Base-by-base conservation (phyloP, 2,113 vertebrate genomes). In the Perognathus longimembris region DNA sequence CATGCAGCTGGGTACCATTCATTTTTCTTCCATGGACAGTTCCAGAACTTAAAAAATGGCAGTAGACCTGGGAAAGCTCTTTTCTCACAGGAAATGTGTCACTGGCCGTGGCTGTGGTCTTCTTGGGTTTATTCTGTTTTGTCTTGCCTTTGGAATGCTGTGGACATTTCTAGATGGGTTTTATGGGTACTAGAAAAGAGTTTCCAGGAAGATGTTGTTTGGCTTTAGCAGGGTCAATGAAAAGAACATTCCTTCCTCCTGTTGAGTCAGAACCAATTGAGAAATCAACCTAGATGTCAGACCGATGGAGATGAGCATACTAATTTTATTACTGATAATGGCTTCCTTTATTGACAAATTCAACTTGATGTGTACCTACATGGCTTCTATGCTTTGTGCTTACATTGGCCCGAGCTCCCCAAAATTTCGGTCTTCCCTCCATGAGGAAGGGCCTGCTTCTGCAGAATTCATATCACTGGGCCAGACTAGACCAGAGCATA, bases 1-100 rank as follows among this genome's bases (percentile, higher is more conserved):
- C 92, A 76, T 91, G 82, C 93, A 89, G 84, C 94, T 95, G 89
- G 96, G 88, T 77, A 71, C 94, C 80, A 75, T 93, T 91, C 85
- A 91, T 95, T 96, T 96, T 95, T 93, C 91, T 92, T 75, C 77
- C 78, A 64, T 1, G 4, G 91, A 94, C 87, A 90, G 95, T 54
- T 90, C 82, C 15, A 36, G 87, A 88, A 94, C 64, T 91, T 96
- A 76, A 90, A 95, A 93, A 76, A 88, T 67, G 71, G 38, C 73
- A 71, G 80, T 75, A 71, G 73, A 76, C 83, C 36, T 87, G 32
- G 83, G 7, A 42, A 93, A 93, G 50, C 40, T 78, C 54, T 81
- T 67, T 5, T 26, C 36, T 94, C 67, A 40, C 34, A 54, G 92
- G 40, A 67, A 67, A 59, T 26, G 18, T 21, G 36, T 61, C 57